Conservation (phyloP, 2,888 invertebrate genomes). For the Hydriomena furcata region DNA sequence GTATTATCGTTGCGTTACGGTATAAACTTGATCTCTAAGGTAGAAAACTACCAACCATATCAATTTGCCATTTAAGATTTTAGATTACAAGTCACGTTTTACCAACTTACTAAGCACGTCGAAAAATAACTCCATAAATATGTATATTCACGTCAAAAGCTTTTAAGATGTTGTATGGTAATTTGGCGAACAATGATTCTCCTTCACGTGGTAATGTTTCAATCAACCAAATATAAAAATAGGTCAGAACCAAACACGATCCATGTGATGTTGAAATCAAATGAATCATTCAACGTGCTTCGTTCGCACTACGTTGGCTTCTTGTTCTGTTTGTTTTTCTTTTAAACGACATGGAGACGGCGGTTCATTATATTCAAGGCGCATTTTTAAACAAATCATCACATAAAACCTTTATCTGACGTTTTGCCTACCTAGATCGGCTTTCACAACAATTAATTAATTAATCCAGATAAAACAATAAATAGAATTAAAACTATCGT, state of each 20-base stretch:
- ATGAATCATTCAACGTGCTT: constrained; percentile 26
- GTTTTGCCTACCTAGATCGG: too few species aligned
- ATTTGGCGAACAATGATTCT: constrained; percentile 12
- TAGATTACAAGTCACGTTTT: constrained; percentile 25
- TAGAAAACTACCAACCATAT: too few species aligned
- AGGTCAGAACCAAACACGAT: constrained; percentile 26
- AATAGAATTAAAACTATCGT: too few species aligned
- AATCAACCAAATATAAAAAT: constrained; percentile 26
- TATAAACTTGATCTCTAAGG: too few species aligned
- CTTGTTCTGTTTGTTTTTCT: constrained; percentile 3
- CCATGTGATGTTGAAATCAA: constrained; percentile 16
- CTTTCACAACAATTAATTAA: too few species aligned
- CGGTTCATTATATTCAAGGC: too few species aligned
- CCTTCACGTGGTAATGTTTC: constrained; percentile 9
- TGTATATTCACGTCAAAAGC: constrained; percentile 5
- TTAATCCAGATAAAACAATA: too few species aligned
- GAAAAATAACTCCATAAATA: constrained; percentile 10
- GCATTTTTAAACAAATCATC: too few species aligned
- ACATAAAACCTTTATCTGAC: too few species aligned
- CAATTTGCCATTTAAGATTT: too few species aligned
- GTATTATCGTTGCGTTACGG: too few species aligned
- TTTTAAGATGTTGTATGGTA: constrained; percentile 1
- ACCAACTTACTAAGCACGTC: constrained; percentile 14
- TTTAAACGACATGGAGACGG: too few species aligned
- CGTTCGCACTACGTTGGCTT: neutral